Evolutionary conservation across 2,888 invertebrate species (phyloP).

Genomic region (Synergus gifuensis): DNA sequence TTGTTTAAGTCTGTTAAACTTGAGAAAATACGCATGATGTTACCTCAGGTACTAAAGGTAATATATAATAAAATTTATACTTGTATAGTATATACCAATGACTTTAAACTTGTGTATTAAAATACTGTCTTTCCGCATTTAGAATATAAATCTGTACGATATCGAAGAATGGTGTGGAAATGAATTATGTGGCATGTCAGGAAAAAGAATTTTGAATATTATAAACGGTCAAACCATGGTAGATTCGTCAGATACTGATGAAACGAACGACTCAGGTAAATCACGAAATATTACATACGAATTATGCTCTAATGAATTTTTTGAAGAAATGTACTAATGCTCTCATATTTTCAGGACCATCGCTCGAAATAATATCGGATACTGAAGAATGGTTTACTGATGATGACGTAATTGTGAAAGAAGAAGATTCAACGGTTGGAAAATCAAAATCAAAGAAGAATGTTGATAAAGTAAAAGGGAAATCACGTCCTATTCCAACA

Average conservation of each 20-base stretch:
- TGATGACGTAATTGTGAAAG: conserved; percentile 63
- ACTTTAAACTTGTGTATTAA: neutral
- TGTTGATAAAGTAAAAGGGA: conserved; percentile 59
- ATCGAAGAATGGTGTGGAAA: conserved; percentile 73
- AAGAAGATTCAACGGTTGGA: conserved; percentile 58
- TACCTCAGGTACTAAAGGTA: conserved; percentile 74
- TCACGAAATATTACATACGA: conserved; percentile 23
- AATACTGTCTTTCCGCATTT: neutral
- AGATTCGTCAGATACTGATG: conserved; percentile 74
- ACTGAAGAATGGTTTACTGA: conserved; percentile 74
- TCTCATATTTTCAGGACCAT: conserved; percentile 65
- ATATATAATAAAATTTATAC: neutral
- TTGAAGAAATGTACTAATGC: neutral
- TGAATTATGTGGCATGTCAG: conserved; percentile 75
- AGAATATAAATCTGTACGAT: conserved; percentile 72
- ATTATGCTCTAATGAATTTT: conserved; percentile 14
- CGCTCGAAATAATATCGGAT: conserved; percentile 76
- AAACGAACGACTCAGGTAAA: conserved; percentile 73
- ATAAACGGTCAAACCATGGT: conserved; percentile 72
- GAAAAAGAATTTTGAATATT: conserved; percentile 69
- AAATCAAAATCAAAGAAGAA: conserved; percentile 61
- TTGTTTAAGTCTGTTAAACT: conserved; percentile 74
- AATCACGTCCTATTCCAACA: conserved; percentile 48
- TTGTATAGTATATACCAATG: neutral
- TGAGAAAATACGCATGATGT: conserved; percentile 75